A percentile compares a stretch with the other conserved stretches of the same genome.
phyloP scores from a whole-genome alignment of 2,888 invertebrate species.

The Pachydiplax longipennis region DNA sequence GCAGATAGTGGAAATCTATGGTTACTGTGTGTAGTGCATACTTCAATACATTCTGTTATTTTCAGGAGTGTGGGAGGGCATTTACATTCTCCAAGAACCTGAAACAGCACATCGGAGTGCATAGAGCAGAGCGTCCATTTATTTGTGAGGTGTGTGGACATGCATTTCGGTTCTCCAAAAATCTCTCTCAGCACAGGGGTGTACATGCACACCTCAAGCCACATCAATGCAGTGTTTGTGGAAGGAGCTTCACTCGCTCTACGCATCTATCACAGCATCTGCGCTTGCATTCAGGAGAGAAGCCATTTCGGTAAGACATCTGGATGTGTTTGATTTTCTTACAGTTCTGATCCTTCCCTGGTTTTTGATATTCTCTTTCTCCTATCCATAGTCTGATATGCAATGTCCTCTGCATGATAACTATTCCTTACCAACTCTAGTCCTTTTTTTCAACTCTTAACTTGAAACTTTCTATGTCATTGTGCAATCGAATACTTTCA shows the following conservation, averaged over 20 bases:
- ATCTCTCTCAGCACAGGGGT: constrained; percentile 18
- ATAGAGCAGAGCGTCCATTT: background rate
- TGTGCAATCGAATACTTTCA: no score
- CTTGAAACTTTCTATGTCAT: no score
- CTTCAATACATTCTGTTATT: background rate
- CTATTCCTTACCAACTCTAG: no score
- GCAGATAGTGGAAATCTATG: no score
- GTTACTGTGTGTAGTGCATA: background rate
- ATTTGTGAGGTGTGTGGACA: constrained; percentile 24
- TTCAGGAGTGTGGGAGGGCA: constrained; percentile 12
- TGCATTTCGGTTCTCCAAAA: constrained; percentile 22
- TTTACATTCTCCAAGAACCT: constrained; percentile 38
- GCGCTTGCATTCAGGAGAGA: constrained; percentile 1
- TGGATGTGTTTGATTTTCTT: no score
- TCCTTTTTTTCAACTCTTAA: no score
- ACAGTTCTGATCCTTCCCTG: no score
- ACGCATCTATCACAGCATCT: constrained; percentile 2
- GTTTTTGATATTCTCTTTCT: no score
- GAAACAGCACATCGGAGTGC: background rate
- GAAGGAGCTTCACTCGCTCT: background rate
- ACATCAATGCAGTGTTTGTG: background rate
- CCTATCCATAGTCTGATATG: no score
- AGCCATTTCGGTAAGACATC: background rate
- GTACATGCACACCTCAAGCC: constrained; percentile 31
- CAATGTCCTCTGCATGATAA: no score